phyloP scores from a whole-genome alignment of 2,113 vertebrate species.

The Dermatemys mawii region DNA sequence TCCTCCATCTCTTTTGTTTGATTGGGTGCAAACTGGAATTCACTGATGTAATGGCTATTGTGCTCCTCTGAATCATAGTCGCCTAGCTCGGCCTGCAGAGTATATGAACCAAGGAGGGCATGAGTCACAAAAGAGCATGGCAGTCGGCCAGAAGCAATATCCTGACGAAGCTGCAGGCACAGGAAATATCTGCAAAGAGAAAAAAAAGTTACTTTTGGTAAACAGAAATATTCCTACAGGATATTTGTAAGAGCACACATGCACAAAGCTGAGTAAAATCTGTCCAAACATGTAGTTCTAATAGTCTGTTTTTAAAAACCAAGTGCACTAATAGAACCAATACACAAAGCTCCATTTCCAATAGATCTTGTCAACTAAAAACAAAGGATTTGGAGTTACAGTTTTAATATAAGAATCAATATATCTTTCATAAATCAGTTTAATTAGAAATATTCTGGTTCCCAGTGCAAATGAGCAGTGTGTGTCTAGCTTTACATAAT shows the following conservation, averaged over 20 bases:
- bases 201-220: not conserved
- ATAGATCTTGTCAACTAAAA: not conserved
- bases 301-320: not conserved
- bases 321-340: not conserved
- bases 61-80: conserved; percentile 91
- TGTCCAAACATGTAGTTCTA: accelerated
- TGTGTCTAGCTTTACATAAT: not conserved
- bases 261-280: not conserved
- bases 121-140: conserved; percentile 90
- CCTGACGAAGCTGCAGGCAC: conserved; percentile 90
- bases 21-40: conserved; percentile 90
- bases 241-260: too few relatives aligned
- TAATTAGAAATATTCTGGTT: not conserved
- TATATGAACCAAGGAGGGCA: conserved; percentile 87
- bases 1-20: conserved; percentile 98
- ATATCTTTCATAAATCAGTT: not conserved
- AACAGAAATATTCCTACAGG: not conserved
- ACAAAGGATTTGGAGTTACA: not conserved
- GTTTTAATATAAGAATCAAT: not conserved
- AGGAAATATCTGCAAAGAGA: conserved; percentile 82
- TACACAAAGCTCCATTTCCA: not conserved
- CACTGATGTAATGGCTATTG: conserved; percentile 82
- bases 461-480: not conserved
- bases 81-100: conserved; percentile 91
- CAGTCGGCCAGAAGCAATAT: conserved; percentile 85